Base-by-base conservation (phyloP, 2,797 vertebrate genomes). In the Enteromius treurensis region DNA sequence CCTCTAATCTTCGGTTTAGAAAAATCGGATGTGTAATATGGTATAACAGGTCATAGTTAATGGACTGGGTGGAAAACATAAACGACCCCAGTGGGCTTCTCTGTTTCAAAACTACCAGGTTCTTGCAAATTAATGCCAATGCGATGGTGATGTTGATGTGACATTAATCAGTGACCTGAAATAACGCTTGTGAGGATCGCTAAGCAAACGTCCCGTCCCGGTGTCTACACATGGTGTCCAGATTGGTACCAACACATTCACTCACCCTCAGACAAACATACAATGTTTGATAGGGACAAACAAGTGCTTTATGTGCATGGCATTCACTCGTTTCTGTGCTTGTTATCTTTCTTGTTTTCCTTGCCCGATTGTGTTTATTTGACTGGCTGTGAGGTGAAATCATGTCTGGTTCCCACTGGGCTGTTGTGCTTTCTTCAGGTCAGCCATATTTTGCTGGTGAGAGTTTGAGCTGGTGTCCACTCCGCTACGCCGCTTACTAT, bases 41-140 rank as follows among this genome's bases (percentile, higher is more conserved):
- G 77, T 85, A 70, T 76, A 70, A 84, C 58, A 71, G 65, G 47
- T 79, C 82, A 60, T 40, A 76, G 82, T 51, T 68, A 47, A 81
- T 81, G 82, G 75, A 77, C 58, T 77, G 81, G 79, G 69, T 45
- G 81, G 78, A 65, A 26, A 77, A 84, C 84, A 70, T 32, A 42
- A 86, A 76, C 2, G 79, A 86, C 37, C 84, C 79, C 81, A 65
- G 5, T 29, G 79, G 84, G 81, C 69, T 86, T 84, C 86, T 73
- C 80, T 64, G 84, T 85, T 84, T 82, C 62, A 60, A 40, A 64
- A 58, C 34, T 40, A 37, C 32, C 73, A 71, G 34, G 73, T 58
- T 67, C 77, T 34, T 79, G 26, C 77, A 65, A 80, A 84, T 77
- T 37, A 84, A 84, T 82, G 71, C 64, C 81, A 86, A 29, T 53